Conservation (phyloP, 2,888 invertebrate genomes). For the Ochlodes sylvanus region DNA sequence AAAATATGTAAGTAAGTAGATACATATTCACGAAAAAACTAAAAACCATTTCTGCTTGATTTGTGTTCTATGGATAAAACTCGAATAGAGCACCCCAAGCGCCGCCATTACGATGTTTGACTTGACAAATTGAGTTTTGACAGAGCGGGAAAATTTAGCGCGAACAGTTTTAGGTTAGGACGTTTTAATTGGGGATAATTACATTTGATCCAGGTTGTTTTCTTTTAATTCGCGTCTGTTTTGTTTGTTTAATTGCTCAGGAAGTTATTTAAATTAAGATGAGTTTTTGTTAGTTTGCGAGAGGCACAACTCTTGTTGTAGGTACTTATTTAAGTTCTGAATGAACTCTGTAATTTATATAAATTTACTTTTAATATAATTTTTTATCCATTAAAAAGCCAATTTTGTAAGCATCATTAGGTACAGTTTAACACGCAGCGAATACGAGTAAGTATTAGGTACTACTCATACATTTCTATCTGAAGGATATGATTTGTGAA, state of each 20-base stretch:
- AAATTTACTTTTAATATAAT: no score
- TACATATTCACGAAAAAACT: not conserved
- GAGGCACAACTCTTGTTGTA: slow-evolving; percentile 13
- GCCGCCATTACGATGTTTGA: slow-evolving; percentile 74
- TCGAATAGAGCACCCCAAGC: slow-evolving; percentile 54
- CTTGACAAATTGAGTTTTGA: slow-evolving; percentile 84
- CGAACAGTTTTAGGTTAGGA: slow-evolving; percentile 61
- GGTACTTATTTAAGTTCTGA: not conserved
- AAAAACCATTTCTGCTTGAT: slow-evolving; percentile 13
- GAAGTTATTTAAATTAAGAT: no score
- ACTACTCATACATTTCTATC: no score
- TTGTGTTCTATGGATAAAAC: slow-evolving; percentile 38
- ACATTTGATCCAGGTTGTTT: slow-evolving; percentile 57
- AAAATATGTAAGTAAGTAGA: no score
- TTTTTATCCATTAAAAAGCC: no score
- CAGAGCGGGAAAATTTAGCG: slow-evolving; percentile 73
- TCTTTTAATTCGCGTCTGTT: slow-evolving; percentile 57
- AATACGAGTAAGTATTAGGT: no score
- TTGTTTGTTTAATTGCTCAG: slow-evolving; percentile 49
- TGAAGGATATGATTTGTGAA: no score
- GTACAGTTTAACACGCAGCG: no score
- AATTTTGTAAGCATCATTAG: no score
- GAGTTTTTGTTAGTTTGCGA: slow-evolving; percentile 23
- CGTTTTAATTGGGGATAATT: slow-evolving; percentile 61
- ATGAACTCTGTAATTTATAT: not conserved